phyloP scores from a whole-genome alignment of 2,888 invertebrate species.

The Byasa hedistus region DNA sequence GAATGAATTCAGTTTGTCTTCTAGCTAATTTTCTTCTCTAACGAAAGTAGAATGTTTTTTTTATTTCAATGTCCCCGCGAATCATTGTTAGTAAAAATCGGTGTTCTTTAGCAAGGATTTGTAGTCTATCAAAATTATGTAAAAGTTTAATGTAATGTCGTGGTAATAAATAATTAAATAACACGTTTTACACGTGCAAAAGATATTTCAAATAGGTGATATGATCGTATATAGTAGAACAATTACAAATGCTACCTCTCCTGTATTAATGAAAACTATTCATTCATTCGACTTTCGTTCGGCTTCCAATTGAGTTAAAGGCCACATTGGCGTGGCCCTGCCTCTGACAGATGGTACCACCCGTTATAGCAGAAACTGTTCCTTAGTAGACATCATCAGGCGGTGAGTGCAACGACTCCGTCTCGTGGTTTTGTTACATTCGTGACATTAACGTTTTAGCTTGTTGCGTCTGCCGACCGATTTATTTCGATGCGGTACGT shows the following conservation, averaged over 20 bases:
- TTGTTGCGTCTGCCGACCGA: slow-evolving; percentile 61
- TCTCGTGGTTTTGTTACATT: slow-evolving; percentile 58
- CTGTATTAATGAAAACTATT: not conserved
- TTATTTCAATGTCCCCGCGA: too few species aligned
- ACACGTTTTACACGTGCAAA: too few species aligned
- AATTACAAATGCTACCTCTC: not conserved
- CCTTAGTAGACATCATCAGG: slow-evolving; percentile 35
- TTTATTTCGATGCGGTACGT: slow-evolving; percentile 49
- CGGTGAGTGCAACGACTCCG: slow-evolving; percentile 57
- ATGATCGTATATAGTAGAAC: not conserved
- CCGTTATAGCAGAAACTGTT: slow-evolving; percentile 24
- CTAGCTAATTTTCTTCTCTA: too few species aligned
- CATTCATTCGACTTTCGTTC: slow-evolving; percentile 19
- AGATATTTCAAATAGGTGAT: too few species aligned
- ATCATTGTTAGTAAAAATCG: too few species aligned
- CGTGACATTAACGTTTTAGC: slow-evolving; percentile 69
- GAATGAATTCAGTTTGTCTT: too few species aligned
- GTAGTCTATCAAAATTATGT: too few species aligned
- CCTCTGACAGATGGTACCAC: slow-evolving; percentile 34
- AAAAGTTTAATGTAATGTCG: too few species aligned
- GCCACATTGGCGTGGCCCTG: slow-evolving; percentile 18
- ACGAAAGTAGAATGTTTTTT: too few species aligned
- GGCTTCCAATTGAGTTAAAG: slow-evolving; percentile 9
- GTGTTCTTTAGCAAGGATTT: too few species aligned
- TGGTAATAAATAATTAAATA: too few species aligned